These are phyloP conservation scores for Druon quercuslanigerum DNA, from an alignment of 1,140 invertebrate genomes.

Conservation along the genomic window DNA sequence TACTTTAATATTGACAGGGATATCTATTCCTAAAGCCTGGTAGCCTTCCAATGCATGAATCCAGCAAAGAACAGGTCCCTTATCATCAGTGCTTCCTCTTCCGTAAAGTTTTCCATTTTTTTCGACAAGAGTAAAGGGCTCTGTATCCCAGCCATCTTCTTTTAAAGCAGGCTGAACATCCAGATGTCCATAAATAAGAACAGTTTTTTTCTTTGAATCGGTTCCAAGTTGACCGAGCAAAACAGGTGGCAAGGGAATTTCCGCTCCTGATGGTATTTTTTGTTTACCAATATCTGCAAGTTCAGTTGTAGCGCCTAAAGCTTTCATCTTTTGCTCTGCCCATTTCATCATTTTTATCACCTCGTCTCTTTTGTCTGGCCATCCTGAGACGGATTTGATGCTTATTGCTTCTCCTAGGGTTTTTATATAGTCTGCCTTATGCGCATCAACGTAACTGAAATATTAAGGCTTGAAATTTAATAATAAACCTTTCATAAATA, in stretches of 20 bases:
- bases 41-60: constrained; percentile 94
- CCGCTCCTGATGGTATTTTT: constrained; percentile 82
- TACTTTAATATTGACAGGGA: constrained; percentile 96
- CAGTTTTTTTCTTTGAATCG: constrained; percentile 91
- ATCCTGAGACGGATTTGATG: constrained; percentile 96
- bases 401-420: constrained; percentile 90
- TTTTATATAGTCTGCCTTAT: constrained; percentile 86
- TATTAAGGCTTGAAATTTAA: no score
- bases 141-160: constrained; percentile 96
- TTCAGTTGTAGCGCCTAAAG: constrained; percentile 85
- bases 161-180: constrained; percentile 96
- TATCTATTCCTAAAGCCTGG: constrained; percentile 82
- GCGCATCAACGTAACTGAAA: constrained; percentile 85
- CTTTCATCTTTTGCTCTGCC: constrained; percentile 84
- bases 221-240: constrained; percentile 90
- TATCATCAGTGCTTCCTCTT: constrained; percentile 95
- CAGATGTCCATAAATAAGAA: constrained; percentile 97
- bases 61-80: constrained; percentile 95
- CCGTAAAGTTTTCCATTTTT: constrained; percentile 94
- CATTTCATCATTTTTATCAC: constrained; percentile 87
- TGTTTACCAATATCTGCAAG: constrained; percentile 89
- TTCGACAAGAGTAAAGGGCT: constrained; percentile 94
- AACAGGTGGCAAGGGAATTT: constrained; percentile 90
- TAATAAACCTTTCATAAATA: no score
- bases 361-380: constrained; percentile 87